phyloP scores from a whole-genome alignment of 2,888 invertebrate species.

The Brassicogethes aeneus region DNA sequence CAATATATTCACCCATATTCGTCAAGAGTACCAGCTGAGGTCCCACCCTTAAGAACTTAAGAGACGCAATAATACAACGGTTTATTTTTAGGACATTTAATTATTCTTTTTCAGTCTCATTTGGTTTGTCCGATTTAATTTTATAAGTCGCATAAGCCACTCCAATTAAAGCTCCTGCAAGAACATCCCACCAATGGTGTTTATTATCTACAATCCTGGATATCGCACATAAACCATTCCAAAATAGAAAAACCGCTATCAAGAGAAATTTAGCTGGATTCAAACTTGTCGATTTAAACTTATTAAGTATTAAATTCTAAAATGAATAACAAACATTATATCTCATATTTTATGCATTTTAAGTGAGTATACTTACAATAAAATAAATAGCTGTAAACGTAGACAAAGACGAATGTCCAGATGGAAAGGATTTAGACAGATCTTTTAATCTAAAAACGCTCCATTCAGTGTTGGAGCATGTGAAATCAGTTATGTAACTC shows the following conservation, averaged over 20 bases:
- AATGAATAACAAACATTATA: too few relatives aligned
- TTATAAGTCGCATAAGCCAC: background rate
- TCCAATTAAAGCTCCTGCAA: conserved; percentile 54
- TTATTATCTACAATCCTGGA: conserved; percentile 60
- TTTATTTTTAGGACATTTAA: too few relatives aligned
- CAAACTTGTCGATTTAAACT: too few relatives aligned
- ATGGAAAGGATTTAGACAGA: conserved; percentile 60
- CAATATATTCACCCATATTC: too few relatives aligned
- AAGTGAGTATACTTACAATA: conserved; percentile 42
- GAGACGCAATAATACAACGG: too few relatives aligned
- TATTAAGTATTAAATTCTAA: too few relatives aligned
- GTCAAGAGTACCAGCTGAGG: too few relatives aligned
- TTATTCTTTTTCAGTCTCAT: too few relatives aligned
- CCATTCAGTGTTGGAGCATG: conserved; percentile 54
- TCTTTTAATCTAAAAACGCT: conserved; percentile 52
- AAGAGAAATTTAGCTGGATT: conserved; percentile 55
- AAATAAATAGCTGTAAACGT: conserved; percentile 55
- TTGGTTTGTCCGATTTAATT: background rate
- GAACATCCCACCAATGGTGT: conserved; percentile 73
- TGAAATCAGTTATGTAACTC: conserved; percentile 48
- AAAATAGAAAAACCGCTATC: conserved; percentile 51
- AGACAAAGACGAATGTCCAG: conserved; percentile 62
- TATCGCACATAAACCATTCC: conserved; percentile 54
- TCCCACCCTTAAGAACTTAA: too few relatives aligned
- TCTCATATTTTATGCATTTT: background rate